These are phyloP conservation scores for Phyllostomus hastatus DNA, from an alignment of 2,113 vertebrate genomes.

Conservation along the genomic window DNA sequence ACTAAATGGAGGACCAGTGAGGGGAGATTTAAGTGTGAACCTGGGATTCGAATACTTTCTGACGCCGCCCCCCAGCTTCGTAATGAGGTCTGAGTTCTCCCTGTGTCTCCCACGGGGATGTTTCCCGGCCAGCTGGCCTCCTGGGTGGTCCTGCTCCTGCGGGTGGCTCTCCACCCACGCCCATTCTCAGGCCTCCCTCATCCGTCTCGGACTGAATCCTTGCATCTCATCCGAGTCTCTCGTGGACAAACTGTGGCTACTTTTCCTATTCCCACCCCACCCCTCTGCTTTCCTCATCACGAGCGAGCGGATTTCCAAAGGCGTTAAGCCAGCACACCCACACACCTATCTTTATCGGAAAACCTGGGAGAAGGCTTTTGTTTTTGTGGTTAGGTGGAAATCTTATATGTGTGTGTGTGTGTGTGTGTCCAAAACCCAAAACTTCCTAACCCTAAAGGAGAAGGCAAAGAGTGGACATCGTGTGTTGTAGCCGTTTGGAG, in stretches of 20 bases:
- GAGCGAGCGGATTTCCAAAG: not conserved
- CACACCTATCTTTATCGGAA: not conserved
- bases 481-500: not conserved
- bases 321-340: not conserved
- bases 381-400: not conserved
- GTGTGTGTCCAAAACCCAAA: not conserved
- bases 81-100: not conserved
- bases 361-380: not conserved
- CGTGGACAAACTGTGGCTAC: not conserved
- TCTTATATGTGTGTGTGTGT: not conserved
- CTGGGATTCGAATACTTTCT: not conserved
- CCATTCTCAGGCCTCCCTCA: not conserved
- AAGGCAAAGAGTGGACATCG: not conserved
- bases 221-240: not conserved
- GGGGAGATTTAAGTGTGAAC: not conserved
- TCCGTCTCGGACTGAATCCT: not conserved
- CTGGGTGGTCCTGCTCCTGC: rapidly evolving
- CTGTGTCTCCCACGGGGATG: not conserved
- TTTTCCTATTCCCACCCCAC: not conserved
- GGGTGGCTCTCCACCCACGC: not conserved
- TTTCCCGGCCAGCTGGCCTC: not conserved
- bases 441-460: not conserved
- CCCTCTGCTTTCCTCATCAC: not conserved
- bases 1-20: not conserved
- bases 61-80: not conserved